Conservation (phyloP, 2,113 vertebrate species). For the Pandion haliaetus region DNA sequence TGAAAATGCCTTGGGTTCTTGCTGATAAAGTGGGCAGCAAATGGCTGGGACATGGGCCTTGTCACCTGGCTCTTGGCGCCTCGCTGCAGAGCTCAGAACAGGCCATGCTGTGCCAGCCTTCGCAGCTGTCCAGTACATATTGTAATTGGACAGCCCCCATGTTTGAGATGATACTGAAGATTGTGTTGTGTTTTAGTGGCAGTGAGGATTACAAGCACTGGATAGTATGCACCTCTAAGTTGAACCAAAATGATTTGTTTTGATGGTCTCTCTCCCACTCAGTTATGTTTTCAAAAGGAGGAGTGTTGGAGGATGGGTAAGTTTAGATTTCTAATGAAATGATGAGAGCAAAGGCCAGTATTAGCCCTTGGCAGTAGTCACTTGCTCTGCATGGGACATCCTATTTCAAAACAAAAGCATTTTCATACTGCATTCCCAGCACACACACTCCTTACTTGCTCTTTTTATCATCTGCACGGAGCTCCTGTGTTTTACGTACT, state of each 20-base stretch:
- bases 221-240: too few relatives aligned
- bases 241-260: neutral
- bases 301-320: neutral
- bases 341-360: neutral
- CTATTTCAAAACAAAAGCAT: neutral
- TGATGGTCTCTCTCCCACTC: neutral
- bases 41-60: neutral
- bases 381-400: neutral
- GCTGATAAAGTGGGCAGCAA: neutral
- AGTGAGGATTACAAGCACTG: neutral
- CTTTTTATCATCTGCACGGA: neutral
- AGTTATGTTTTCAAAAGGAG: neutral
- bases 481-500: neutral
- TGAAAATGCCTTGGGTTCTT: neutral
- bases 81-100: neutral
- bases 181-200: neutral
- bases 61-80: neutral
- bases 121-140: accelerated
- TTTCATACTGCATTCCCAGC: neutral
- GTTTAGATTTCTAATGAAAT: neutral
- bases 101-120: neutral
- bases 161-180: neutral
- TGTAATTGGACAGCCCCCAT: neutral
- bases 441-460: neutral
- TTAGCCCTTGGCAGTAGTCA: neutral